Evolutionary conservation across 1,140 invertebrate genomes (phyloP), one percentile per base, ranked within the genome.

Genomic region (Rhopalosiphum padi): DNA sequence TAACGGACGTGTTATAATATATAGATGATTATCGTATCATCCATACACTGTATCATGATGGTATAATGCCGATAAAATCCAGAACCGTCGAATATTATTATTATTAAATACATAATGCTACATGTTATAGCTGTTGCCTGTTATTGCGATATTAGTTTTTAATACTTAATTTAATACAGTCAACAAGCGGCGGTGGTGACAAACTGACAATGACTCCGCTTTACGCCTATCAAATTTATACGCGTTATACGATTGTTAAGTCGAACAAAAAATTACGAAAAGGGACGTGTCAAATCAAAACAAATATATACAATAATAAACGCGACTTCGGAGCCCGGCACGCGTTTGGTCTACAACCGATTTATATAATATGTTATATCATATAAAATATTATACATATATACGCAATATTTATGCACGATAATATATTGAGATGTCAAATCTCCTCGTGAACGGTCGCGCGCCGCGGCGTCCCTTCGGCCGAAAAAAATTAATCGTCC

Each of bases 281-380:
- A 91, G 90, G 60, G 60, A 91, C 90, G 90, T 91, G 90, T 91
- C 90, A 91, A 83, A 91, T 91, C 90, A 91, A 91, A 91, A 91
- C 90, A 91, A 68, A 77, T 77, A 82, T 91, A 91, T 37, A 91
- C 90, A 90, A 90, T 68, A 41, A 60, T 68, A 90, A 53, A 89
- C 87, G 87, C 35, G 11, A 77, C 77, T 15, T 83, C 77, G 35
- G 35, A 30, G n/a, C 60, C 7, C 91, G 91, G 77, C 91, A 83
- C 77, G 91, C 91, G 91, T 83, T 51, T 35, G 53, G 43, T 22
- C 21, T 46, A 41, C n/a, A 35, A 90, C 53, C 25, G 55, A 90
- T 90, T 60, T 90, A 88, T n/a, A 23, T 48, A 87, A 83, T 83
- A 85, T 41, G 22, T 11, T 25, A 43, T 41, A 30, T 46, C 5